Conservation (phyloP, 2,888 invertebrate species). For the Pinctada fucata region DNA sequence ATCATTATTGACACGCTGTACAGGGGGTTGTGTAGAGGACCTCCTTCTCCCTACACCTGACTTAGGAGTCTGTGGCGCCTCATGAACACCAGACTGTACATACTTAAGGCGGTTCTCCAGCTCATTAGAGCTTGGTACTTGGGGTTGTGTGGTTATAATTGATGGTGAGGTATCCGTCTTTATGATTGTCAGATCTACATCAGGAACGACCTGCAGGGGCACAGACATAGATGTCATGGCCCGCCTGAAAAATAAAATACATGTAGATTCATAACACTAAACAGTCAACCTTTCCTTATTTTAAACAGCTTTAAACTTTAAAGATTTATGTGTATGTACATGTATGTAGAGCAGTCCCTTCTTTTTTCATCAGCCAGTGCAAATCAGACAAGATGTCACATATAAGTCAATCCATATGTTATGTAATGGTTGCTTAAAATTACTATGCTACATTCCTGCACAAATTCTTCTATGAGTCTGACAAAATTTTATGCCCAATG, state of each 20-base stretch:
- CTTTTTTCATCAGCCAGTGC: no score
- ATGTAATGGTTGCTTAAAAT: no score
- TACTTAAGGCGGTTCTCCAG: constrained; percentile 21
- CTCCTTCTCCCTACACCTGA: constrained; percentile 42
- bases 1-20: constrained; percentile 68
- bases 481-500: no score
- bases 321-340: no score
- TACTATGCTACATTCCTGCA: no score
- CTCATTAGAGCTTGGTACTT: constrained; percentile 10
- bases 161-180: constrained; percentile 12
- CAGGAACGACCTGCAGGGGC: constrained; percentile 71
- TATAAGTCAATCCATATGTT: neutral
- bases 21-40: constrained; percentile 58
- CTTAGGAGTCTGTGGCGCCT: constrained; percentile 28
- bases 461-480: no score
- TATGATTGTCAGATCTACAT: constrained; percentile 50
- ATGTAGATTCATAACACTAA: no score
- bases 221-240: constrained; percentile 58
- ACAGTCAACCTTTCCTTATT: no score
- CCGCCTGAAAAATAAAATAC: constrained; percentile 54
- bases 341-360: no score
- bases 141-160: constrained; percentile 12
- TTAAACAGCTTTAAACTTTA: no score
- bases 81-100: constrained; percentile 27
- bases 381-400: neutral